Evolutionary conservation across 53 echinoderm and acorn worm species (phyloP), one percentile per base, ranked within the genome.

Genomic region (Luidia sarsii): DNA sequence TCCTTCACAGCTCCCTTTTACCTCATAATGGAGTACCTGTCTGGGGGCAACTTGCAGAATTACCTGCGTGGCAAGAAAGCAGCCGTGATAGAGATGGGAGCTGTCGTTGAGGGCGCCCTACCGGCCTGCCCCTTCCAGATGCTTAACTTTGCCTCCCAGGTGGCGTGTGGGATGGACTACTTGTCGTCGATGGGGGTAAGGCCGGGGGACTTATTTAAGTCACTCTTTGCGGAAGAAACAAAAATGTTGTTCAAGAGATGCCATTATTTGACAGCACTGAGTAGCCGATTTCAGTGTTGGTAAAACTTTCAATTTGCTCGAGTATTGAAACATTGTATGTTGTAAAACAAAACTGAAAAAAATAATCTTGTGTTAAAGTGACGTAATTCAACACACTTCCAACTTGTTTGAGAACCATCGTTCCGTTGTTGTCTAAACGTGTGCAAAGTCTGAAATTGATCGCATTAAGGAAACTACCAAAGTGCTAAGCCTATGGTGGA

Each of bases 91-190:
- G 91, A 75, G 4, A 68, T 20, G 15, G n/a, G n/a, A n/a, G 4
- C 22, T 11, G 39, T 36, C 1, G 77, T 59, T 23, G 61, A 49
- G 25, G 21, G 20, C 9, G 45, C 25, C 25, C 20, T 16, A 9
- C 55, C 57, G 0, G 68, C 13, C 35, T 88, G 68, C 67, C 88
- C 59, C 73, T 75, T n/a, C 50, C 87, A 41, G 53, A 88, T 94
- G 25, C 66, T 94, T 4, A 70, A 68, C 1, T 90, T 94, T 33
- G 94, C 94, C 20, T 46, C 81, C 9, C 87, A 91, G 49, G 66
- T 89, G 4, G 94, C 90, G 3, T 85, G 74, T 37, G 94, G 94
- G 48, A 94, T 94, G 94, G 63, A 88, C 7, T 90, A 81, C 61
- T 75, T 94, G 18, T 52, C 82, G 19, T 27, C 27, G 16, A 43